These are phyloP conservation scores for Hydrophis major DNA, from an alignment of 2,797 vertebrate genomes.

Conservation along the genomic window DNA sequence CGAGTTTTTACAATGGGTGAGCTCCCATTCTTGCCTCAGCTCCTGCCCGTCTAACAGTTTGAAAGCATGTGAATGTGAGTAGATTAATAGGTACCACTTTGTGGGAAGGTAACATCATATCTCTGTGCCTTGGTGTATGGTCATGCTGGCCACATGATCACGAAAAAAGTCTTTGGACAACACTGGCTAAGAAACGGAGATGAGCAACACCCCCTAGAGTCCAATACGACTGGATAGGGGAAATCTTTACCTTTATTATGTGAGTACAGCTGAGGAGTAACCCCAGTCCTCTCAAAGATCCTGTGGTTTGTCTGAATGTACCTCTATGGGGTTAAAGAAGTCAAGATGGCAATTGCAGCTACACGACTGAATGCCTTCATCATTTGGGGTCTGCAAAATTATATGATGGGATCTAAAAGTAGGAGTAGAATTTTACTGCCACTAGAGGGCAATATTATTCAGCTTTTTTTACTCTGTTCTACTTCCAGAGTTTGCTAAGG, in stretches of 20 bases:
- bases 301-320: neutral
- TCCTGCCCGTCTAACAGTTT: no score
- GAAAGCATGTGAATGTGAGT: no score
- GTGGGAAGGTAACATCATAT: no score
- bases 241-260: neutral
- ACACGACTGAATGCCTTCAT: neutral
- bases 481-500: neutral
- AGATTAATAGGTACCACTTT: no score
- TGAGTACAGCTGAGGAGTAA: neutral
- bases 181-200: no score
- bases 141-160: no score
- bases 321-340: neutral
- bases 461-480: neutral
- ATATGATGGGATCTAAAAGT: neutral
- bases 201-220: no score
- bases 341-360: neutral
- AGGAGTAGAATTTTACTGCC: constrained; percentile 5
- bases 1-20: no score
- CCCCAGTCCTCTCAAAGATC: neutral
- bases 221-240: no score
- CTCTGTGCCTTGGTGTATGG: no score
- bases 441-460: constrained; percentile 56
- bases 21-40: no score
- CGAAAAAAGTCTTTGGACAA: no score
- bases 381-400: neutral